Conservation (phyloP, 2,888 invertebrate genomes). For the Herminia tarsipennalis region DNA sequence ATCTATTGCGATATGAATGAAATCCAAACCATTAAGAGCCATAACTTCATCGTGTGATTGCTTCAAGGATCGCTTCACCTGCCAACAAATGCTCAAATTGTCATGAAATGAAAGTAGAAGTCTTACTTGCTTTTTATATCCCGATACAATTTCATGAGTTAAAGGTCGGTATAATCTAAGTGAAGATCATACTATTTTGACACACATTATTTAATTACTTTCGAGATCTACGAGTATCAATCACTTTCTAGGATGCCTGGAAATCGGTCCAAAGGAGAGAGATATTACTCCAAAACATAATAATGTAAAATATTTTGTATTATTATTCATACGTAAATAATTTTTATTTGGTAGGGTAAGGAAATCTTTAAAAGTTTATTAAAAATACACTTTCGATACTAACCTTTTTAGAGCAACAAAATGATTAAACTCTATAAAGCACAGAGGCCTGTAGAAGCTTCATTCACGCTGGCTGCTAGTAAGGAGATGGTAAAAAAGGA, state of each 20-base stretch:
- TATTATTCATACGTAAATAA: too few species aligned
- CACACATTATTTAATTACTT: too few species aligned
- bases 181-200: too few species aligned
- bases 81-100: slow-evolving; percentile 22
- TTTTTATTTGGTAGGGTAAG: not conserved
- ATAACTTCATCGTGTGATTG: slow-evolving; percentile 83
- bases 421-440: slow-evolving; percentile 84
- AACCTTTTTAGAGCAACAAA: slow-evolving; percentile 81
- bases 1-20: slow-evolving; percentile 82
- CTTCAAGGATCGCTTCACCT: slow-evolving; percentile 85
- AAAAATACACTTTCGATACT: too few species aligned
- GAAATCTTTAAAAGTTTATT: too few species aligned
- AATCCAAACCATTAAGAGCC: slow-evolving; percentile 78
- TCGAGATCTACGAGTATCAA: too few species aligned
- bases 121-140: not conserved
- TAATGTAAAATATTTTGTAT: too few species aligned
- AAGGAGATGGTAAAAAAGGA: slow-evolving; percentile 86
- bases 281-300: too few species aligned
- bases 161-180: too few species aligned
- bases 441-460: slow-evolving; percentile 77
- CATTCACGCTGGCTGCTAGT: slow-evolving; percentile 81
- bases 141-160: too few species aligned
- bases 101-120: not conserved
- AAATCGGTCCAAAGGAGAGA: too few species aligned
- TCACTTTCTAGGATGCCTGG: too few species aligned